Evolutionary conservation across 2,888 invertebrate species (phyloP).

Genomic region (Pollenia griseotomentosa): DNA sequence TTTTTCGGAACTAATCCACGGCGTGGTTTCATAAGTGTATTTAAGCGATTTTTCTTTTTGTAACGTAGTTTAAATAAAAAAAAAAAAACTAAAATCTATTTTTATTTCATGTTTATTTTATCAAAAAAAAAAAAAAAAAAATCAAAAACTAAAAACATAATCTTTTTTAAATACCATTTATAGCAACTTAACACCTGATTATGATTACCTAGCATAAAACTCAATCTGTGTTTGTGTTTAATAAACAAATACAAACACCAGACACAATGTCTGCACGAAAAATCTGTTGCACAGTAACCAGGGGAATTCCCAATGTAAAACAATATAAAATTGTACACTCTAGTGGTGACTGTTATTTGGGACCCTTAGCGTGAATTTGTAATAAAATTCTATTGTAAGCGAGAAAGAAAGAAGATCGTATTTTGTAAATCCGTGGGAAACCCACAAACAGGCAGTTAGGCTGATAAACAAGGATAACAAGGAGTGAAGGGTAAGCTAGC

Average conservation of each 20-base stretch:
- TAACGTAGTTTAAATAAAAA: too few species aligned
- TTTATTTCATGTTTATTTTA: too few species aligned
- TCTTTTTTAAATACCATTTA: too few species aligned
- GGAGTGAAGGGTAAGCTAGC: constrained; percentile 32
- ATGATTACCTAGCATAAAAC: background rate
- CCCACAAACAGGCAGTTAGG: constrained; percentile 7
- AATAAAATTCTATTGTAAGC: constrained; percentile 38
- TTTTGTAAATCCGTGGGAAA: constrained; percentile 48
- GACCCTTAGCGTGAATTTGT: constrained; percentile 39
- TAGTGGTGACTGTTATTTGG: background rate
- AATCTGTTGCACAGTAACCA: too few species aligned
- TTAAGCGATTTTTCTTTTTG: too few species aligned
- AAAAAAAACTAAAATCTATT: too few species aligned
- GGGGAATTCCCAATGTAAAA: constrained; percentile 42
- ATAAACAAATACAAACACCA: constrained; percentile 11
- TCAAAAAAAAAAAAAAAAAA: too few species aligned
- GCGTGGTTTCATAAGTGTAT: too few species aligned
- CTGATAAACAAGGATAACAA: constrained; percentile 4
- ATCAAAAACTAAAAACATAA: too few species aligned
- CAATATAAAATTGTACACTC: background rate
- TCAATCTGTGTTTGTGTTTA: background rate
- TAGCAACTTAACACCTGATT: too few species aligned
- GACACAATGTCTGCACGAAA: constrained; percentile 20
- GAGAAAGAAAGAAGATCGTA: constrained; percentile 16
- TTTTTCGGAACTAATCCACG: too few species aligned